These are phyloP conservation scores for Tupaia chinensis DNA, from an alignment of 2,113 vertebrate species.

Conservation along the genomic window DNA sequence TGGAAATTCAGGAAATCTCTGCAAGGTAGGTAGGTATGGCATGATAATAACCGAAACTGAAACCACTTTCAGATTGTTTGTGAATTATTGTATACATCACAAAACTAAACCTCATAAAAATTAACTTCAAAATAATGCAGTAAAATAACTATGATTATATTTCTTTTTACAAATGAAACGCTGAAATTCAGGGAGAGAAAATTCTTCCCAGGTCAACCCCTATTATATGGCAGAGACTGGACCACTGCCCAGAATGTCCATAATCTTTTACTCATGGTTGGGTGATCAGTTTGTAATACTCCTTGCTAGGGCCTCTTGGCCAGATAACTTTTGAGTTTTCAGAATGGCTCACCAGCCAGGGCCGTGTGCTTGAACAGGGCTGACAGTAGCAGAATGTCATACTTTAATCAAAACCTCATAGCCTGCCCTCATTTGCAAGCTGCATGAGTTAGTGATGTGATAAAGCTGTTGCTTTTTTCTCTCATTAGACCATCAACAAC, in stretches of 20 bases:
- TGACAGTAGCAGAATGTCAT: not conserved
- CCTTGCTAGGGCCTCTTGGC: not conserved
- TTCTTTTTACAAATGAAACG: not conserved
- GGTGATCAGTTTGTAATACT: not conserved
- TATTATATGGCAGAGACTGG: not conserved
- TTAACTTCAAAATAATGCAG: not conserved
- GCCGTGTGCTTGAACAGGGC: not conserved
- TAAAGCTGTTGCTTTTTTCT: not conserved
- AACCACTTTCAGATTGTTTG: not conserved
- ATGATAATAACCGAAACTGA: not conserved
- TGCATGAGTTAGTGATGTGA: not conserved
- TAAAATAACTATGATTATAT: not conserved
- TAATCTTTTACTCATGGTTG: not conserved
- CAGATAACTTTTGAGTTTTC: not conserved
- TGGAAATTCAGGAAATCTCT: not conserved
- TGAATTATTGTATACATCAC: not conserved
- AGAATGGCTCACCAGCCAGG: not conserved
- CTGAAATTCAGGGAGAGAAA: not conserved
- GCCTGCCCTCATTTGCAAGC: slow-evolving; percentile 39
- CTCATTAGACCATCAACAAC: not conserved
- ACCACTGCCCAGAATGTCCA: not conserved
- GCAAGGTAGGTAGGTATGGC: not conserved
- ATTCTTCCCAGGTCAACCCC: not conserved
- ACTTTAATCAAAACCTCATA: not conserved
- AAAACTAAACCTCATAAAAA: slow-evolving; percentile 10